Conservation (phyloP, 2,797 vertebrate species). For the Lagocephalus sceleratus region DNA sequence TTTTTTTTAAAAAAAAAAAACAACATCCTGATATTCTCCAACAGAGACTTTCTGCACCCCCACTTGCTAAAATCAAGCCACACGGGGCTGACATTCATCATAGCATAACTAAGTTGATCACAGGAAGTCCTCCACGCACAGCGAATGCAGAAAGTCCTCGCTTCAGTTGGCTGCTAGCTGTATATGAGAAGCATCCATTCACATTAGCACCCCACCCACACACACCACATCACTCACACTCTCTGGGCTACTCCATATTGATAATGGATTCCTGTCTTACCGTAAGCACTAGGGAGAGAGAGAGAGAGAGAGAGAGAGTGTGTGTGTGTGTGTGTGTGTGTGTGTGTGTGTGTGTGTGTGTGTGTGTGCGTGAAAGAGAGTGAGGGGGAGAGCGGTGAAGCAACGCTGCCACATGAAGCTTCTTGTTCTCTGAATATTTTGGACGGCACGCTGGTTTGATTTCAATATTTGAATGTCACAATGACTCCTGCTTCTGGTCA, state of each 20-base stretch:
- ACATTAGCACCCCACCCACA: conserved; percentile 60
- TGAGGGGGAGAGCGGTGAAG: conserved; percentile 1
- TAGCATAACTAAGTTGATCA: conserved; percentile 56
- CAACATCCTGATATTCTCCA: conserved; percentile 20
- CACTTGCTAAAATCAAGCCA: conserved; percentile 41
- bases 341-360: conserved; percentile 8
- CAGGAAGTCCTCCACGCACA: conserved; percentile 56
- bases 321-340: conserved; percentile 8
- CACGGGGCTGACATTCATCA: too few species aligned
- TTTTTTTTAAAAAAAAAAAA: conserved; percentile 13
- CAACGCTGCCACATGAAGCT: conserved; percentile 11
- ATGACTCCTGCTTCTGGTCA: conserved; percentile 12
- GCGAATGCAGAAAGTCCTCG: conserved; percentile 60
- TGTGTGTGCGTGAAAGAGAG: conserved; percentile 1
- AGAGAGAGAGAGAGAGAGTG: too few species aligned
- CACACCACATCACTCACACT: conserved; percentile 55
- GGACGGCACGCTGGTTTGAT: conserved; percentile 20
- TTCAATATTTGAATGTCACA: conserved; percentile 22
- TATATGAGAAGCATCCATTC: conserved; percentile 67
- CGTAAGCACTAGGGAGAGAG: conserved; percentile 43
- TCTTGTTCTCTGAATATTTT: conserved; percentile 20
- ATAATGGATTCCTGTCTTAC: conserved; percentile 60
- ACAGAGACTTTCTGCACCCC: conserved; percentile 13
- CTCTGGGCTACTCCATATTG: conserved; percentile 38
- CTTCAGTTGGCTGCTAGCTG: conserved; percentile 52